A percentile compares a stretch with the other conserved stretches of the same genome.
Evolutionary conservation across 2,888 invertebrate genomes (phyloP).

Genomic region (Noctua pronuba): DNA sequence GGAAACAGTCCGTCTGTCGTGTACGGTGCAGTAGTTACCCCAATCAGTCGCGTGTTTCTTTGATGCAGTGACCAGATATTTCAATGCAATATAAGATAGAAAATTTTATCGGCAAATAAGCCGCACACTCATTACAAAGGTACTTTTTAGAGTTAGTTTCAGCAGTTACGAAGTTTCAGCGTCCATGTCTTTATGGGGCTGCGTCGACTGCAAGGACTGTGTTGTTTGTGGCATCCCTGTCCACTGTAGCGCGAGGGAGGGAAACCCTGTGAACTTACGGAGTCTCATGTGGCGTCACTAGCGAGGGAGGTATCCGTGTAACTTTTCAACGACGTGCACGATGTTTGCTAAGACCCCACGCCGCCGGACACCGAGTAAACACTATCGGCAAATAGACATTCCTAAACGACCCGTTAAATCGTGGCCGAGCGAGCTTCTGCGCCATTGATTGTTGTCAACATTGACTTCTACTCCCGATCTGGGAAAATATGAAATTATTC

Average conservation of each 20-base stretch:
- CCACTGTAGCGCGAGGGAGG: not conserved
- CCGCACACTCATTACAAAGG: not conserved
- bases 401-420: slow-evolving; percentile 29
- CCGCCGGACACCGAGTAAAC: slow-evolving; percentile 29
- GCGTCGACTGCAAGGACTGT: not conserved
- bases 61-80: not conserved
- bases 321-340: slow-evolving; percentile 16
- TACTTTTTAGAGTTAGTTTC: not conserved
- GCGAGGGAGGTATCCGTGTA: not conserved
- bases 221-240: not conserved
- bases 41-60: not conserved
- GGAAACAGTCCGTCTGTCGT: not conserved
- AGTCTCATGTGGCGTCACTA: not conserved
- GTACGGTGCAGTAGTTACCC: not conserved
- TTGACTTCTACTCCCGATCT: slow-evolving; percentile 13
- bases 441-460: slow-evolving; percentile 22
- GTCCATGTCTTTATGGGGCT: not conserved
- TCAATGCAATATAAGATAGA: not conserved
- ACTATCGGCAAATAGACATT: slow-evolving; percentile 47
- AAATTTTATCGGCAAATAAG: not conserved
- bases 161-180: not conserved
- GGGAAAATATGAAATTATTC: not conserved
- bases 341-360: slow-evolving; percentile 21
- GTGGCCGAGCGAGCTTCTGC: not conserved
- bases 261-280: not conserved